Percentiles rank a stretch among this genome's conserved stretches.
Conservation (phyloP, 2,113 vertebrate genomes). For the Gymnogyps californianus region DNA sequence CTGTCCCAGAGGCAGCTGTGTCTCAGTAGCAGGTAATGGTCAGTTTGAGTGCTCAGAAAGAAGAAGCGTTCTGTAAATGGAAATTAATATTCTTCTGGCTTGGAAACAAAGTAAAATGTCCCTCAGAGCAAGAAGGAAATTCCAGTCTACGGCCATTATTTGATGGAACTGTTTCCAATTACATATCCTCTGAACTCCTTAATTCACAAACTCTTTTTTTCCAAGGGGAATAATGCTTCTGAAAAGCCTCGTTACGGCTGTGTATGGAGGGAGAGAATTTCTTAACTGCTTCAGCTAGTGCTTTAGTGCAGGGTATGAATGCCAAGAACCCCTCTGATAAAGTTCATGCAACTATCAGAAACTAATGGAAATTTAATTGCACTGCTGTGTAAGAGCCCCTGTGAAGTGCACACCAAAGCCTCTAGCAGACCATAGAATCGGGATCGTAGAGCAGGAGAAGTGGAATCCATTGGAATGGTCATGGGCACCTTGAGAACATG, state of each 20-base stretch:
- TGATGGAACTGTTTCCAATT: slow-evolving; percentile 9
- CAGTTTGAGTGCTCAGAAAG: neutral
- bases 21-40: neutral
- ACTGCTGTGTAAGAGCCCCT: neutral
- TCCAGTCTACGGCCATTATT: neutral
- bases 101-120: neutral
- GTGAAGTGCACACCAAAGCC: neutral
- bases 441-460: neutral
- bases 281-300: neutral
- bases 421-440: neutral
- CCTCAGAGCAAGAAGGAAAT: neutral
- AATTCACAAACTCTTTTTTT: neutral
- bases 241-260: neutral
- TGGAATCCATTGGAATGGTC: neutral
- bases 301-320: neutral
- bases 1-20: neutral
- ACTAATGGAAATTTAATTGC: neutral
- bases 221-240: neutral
- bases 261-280: neutral
- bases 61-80: neutral
- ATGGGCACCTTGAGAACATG: neutral
- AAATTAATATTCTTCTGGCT: neutral
- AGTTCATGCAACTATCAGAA: neutral
- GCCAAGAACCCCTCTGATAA: neutral
- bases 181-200: neutral